Evolutionary conservation across 2,113 vertebrate genomes (phyloP).

Genomic region (Glaucomys volans): DNA sequence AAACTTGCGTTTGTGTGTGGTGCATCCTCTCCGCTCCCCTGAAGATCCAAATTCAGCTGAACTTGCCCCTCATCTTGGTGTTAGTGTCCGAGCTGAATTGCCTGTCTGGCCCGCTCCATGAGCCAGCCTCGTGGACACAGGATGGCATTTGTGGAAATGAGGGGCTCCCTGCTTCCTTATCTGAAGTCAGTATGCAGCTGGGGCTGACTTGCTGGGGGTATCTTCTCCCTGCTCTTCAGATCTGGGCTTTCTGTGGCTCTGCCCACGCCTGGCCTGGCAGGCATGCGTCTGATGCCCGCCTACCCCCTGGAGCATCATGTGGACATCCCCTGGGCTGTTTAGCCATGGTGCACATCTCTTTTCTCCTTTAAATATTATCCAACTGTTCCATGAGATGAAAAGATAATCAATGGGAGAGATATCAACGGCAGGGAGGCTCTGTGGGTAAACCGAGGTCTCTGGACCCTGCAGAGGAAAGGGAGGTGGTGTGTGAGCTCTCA

Average conservation of each 20-base stretch:
- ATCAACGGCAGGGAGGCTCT: neutral
- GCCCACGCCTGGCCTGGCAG: neutral
- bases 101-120: slow-evolving; percentile 36
- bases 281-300: neutral
- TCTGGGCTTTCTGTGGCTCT: neutral
- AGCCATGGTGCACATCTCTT: neutral
- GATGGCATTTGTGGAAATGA: neutral
- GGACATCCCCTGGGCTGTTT: neutral
- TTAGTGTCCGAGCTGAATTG: neutral
- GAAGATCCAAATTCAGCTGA: neutral
- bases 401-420: neutral
- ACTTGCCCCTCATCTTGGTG: slow-evolving; percentile 59
- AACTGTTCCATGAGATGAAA: neutral
- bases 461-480: neutral
- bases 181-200: neutral
- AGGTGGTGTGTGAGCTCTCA: neutral
- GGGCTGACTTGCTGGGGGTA: neutral
- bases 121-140: neutral
- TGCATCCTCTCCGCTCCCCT: neutral
- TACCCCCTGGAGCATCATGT: neutral
- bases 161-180: neutral
- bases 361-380: neutral
- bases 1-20: no score
- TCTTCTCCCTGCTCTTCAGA: neutral
- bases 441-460: neutral